A percentile compares a stretch with the other conserved stretches of the same genome.
phyloP scores from a whole-genome alignment of 1,140 invertebrate genomes.

The Macrostomum lignano region DNA sequence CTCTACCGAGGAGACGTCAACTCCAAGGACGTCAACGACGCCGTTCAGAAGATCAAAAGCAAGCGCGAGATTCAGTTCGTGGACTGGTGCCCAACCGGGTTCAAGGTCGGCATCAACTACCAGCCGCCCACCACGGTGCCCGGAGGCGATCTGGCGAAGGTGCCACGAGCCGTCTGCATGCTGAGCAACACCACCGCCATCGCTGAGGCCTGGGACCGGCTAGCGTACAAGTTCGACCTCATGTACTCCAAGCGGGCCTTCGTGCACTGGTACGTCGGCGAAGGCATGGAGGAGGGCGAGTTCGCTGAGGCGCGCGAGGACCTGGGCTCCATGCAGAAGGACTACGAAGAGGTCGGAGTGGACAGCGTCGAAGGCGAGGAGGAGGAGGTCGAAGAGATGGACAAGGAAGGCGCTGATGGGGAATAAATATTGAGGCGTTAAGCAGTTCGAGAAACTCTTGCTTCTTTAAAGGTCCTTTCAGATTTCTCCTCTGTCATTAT shows the following conservation, averaged over 20 bases:
- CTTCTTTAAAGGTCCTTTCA: too few relatives aligned
- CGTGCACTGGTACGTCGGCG: constrained; percentile 15
- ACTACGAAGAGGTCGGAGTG: constrained; percentile 10
- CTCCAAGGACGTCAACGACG: constrained; percentile 54
- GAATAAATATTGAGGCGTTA: too few relatives aligned
- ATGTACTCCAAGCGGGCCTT: constrained; percentile 11
- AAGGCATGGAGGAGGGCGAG: constrained; percentile 9
- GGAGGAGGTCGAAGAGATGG: constrained; percentile 6
- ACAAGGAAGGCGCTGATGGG: too few relatives aligned
- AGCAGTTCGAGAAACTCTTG: too few relatives aligned
- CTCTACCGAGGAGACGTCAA: constrained; percentile 18
- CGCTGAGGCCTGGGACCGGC: constrained; percentile 3
- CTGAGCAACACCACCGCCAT: constrained; percentile 4
- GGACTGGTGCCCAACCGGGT: constrained; percentile 11
- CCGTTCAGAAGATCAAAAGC: constrained; percentile 46
- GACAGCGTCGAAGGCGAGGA: constrained; percentile 5
- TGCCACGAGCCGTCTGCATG: constrained; percentile 12
- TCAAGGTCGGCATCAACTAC: constrained; percentile 16
- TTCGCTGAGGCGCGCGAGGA: constrained; percentile 13
- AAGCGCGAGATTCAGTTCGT: constrained; percentile 9
- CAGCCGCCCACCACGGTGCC: constrained; percentile 17
- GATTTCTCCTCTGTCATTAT: too few relatives aligned
- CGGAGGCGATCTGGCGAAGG: constrained; percentile 15
- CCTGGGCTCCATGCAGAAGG: constrained; percentile 11
- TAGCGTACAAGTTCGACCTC: constrained; percentile 14